Percentiles rank a stretch among this genome's conserved stretches.
Evolutionary conservation across 2,113 vertebrate genomes (phyloP).

Genomic region (Gymnobelideus leadbeateri): DNA sequence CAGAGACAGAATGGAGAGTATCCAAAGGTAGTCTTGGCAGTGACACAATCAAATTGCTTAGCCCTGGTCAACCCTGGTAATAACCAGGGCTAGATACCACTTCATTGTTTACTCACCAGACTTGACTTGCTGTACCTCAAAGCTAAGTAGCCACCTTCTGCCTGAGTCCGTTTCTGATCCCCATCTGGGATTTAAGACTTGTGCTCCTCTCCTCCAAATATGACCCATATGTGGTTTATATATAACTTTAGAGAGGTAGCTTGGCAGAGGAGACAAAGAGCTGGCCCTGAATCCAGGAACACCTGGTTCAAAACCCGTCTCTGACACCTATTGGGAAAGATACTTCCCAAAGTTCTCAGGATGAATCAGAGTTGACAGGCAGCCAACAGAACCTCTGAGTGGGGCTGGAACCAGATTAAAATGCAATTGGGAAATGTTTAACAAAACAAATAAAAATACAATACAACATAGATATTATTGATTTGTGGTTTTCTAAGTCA

Average conservation of each 20-base stretch:
- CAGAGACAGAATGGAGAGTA: neutral
- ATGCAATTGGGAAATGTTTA: neutral
- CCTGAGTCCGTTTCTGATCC: neutral
- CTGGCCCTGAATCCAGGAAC: neutral
- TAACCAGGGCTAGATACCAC: neutral
- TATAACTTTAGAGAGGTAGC: neutral
- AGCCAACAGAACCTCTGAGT: neutral
- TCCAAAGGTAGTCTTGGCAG: neutral
- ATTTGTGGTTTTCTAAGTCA: neutral
- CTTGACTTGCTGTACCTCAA: neutral
- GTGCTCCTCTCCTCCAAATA: neutral
- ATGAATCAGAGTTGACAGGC: neutral
- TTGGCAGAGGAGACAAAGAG: neutral
- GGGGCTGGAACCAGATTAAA: neutral
- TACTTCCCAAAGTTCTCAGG: neutral
- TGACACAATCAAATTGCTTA: neutral
- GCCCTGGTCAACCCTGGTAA: neutral
- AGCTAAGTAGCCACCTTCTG: neutral
- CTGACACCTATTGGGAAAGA: neutral
- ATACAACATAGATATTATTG: neutral
- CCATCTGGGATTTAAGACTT: neutral
- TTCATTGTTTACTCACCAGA: neutral
- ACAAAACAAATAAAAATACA: neutral
- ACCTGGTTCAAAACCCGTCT: no score
- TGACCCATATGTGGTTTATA: neutral